Base-by-base conservation (phyloP, 2,888 invertebrate genomes). In the Ceratothoa steindachneri region DNA sequence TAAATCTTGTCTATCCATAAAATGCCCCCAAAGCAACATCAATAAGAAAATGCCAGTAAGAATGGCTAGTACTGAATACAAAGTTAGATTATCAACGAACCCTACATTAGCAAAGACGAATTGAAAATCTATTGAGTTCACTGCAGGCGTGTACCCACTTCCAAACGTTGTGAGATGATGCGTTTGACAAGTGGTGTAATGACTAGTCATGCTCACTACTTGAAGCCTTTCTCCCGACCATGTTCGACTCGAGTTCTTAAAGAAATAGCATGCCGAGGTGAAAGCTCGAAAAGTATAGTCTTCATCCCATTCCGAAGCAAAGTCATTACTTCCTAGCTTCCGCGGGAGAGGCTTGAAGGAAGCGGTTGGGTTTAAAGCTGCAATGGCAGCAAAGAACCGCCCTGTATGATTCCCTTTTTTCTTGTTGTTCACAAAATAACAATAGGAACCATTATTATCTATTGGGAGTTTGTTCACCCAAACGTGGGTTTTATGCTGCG, bases 71-170 rank as follows among this genome's bases (percentile, higher is more conserved):
- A 85, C 84, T 31, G 83, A 78, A 81, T 86, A 87, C 41, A 87
- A 82, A 0, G 85, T 85, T 2, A 85, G 82, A 80, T 87, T 87
- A 77, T 84, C 83, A 60, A 81, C 80, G 81, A 87, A 86, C 74
- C 83, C 84, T 2, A 82, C 80, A 81, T 86, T 83, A 22, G 83
- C 82, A 74, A 86, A 85, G 1, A 87, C 84, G 80, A 84, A 86
- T 73, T 83, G 82, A 82, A 85, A 87, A 81, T 87, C 84, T n/a
- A 87, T 84, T n/a, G 83, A 82, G 80, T 86, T 86, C 1, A 86
- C 86, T 2, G 83, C 82, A 0, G 85, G 84, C 19, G 84, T 83
- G 81, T 85, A 84, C 29, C 86, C 86, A n/a, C 84, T 84, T 7
- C 84, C 84, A 81, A 87, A 87, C 22, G 84, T 82, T 7, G 86